A percentile compares a stretch with the other conserved stretches of the same genome.
Evolutionary conservation across 1,140 invertebrate genomes (phyloP).

Genomic region (Aphaenogaster ashmeadi): DNA sequence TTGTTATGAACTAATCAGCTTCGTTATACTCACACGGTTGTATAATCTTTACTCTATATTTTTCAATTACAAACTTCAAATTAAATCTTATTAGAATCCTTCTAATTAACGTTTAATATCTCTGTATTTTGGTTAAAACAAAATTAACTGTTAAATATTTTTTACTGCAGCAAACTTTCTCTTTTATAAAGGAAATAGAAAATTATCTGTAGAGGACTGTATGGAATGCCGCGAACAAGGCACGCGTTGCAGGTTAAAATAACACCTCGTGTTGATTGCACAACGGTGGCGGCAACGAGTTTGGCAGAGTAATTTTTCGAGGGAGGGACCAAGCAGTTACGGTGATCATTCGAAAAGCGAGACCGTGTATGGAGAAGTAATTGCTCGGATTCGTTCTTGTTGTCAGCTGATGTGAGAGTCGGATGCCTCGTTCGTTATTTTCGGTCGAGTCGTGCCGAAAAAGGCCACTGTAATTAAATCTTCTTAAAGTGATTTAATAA

Average conservation of each 20-base stretch:
- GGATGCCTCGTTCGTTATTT: slow-evolving; percentile 53
- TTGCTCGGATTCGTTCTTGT: slow-evolving; percentile 61
- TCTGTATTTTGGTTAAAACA: neutral
- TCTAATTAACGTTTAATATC: neutral
- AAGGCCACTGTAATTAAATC: slow-evolving; percentile 60
- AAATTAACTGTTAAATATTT: slow-evolving; percentile 3
- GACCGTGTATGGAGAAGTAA: slow-evolving; percentile 61
- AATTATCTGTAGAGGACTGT: neutral
- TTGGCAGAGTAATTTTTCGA: slow-evolving; percentile 30
- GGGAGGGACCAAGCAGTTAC: slow-evolving; percentile 45
- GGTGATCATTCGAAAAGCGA: slow-evolving; percentile 40
- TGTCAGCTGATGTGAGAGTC: slow-evolving; percentile 53
- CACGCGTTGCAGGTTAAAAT: neutral
- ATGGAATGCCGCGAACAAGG: neutral
- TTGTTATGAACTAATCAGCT: neutral
- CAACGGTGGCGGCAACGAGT: slow-evolving; percentile 31
- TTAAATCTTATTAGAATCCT: neutral
- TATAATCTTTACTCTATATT: neutral
- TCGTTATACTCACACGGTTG: neutral
- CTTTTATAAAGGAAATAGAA: neutral
- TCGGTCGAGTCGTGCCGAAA: slow-evolving; percentile 40
- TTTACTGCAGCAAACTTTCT: neutral
- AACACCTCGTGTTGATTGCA: slow-evolving; percentile 20
- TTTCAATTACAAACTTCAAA: neutral
- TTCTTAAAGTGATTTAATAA: slow-evolving; percentile 63